Evolutionary conservation across 2,113 vertebrate genomes (phyloP).

Genomic region (Calidris pugnax): DNA sequence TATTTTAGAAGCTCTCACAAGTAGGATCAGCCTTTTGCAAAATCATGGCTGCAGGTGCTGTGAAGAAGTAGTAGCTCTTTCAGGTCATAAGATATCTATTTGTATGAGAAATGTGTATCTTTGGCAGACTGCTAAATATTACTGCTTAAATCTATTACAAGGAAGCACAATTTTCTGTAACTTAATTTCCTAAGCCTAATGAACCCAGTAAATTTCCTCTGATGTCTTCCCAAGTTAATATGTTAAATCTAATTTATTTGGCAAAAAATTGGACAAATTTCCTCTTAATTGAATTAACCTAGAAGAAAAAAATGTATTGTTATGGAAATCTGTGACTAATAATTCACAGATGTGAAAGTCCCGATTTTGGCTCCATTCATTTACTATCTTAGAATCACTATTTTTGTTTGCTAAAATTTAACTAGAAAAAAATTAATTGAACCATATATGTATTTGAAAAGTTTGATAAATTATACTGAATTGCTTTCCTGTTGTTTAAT

Average conservation of each 20-base stretch:
- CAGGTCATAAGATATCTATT: conserved; percentile 50
- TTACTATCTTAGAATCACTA: not conserved
- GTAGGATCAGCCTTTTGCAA: not conserved
- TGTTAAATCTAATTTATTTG: conserved; percentile 79
- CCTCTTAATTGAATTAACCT: conserved; percentile 75
- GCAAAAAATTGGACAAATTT: conserved; percentile 72
- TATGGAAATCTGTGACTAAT: conserved; percentile 71
- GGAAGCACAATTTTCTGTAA: conserved; percentile 77
- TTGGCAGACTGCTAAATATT: conserved; percentile 74
- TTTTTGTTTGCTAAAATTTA: conserved; percentile 8
- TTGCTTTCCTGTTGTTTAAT: not conserved
- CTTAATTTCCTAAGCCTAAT: conserved; percentile 84
- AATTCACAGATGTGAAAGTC: conserved; percentile 49
- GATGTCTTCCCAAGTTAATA: conserved; percentile 80
- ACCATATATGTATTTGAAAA: not conserved
- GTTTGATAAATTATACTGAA: not conserved
- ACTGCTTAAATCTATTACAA: conserved; percentile 76
- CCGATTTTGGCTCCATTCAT: conserved; percentile 33
- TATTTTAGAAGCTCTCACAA: not conserved
- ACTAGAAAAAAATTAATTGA: not conserved
- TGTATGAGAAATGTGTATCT: conserved; percentile 71
- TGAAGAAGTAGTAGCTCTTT: conserved; percentile 7
- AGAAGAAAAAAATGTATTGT: conserved; percentile 65
- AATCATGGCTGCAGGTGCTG: not conserved
- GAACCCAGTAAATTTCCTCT: conserved; percentile 81